A percentile compares a stretch with the other conserved stretches of the same genome.
Conservation (phyloP, 2,888 invertebrate species). For the Anarsia innoxiella region DNA sequence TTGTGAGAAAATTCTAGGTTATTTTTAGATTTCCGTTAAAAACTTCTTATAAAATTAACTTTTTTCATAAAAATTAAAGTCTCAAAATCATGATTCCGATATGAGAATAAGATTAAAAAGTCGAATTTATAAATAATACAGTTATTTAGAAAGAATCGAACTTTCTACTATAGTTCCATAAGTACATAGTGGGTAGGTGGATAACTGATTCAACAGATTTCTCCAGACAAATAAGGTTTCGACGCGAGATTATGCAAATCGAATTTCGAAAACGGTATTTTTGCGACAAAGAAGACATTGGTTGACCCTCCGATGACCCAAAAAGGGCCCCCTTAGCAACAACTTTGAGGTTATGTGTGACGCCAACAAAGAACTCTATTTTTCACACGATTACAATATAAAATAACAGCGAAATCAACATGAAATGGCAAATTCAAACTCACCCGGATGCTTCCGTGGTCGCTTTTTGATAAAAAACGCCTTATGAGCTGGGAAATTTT, state of each 20-base stretch:
- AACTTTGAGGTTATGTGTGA: conserved; percentile 34
- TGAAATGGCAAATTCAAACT: conserved; percentile 33
- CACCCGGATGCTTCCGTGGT: conserved; percentile 72
- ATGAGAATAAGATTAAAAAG: too few relatives aligned
- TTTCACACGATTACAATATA: conserved; percentile 24
- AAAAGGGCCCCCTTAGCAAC: conserved; percentile 38
- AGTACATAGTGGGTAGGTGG: too few relatives aligned
- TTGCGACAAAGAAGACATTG: conserved; percentile 48
- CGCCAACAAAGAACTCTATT: conserved; percentile 24
- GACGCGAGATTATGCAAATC: conserved; percentile 38
- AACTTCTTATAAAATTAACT: too few relatives aligned
- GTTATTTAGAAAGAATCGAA: too few relatives aligned
- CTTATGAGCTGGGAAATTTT: conserved; percentile 44
- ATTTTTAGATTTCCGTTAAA: too few relatives aligned
- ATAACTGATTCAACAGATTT: too few relatives aligned
- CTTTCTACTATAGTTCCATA: too few relatives aligned
- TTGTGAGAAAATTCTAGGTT: too few relatives aligned
- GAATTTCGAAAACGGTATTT: conserved; percentile 32
- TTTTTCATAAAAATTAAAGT: too few relatives aligned
- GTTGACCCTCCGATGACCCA: too few relatives aligned
- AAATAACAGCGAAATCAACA: conserved; percentile 18
- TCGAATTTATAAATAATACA: too few relatives aligned
- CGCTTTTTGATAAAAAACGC: conserved; percentile 45
- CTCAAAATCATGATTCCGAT: too few relatives aligned
- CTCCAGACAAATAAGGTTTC: conserved; percentile 20